Evolutionary conservation across 2,888 invertebrate species (phyloP).

Genomic region (Esperia sulphurella): DNA sequence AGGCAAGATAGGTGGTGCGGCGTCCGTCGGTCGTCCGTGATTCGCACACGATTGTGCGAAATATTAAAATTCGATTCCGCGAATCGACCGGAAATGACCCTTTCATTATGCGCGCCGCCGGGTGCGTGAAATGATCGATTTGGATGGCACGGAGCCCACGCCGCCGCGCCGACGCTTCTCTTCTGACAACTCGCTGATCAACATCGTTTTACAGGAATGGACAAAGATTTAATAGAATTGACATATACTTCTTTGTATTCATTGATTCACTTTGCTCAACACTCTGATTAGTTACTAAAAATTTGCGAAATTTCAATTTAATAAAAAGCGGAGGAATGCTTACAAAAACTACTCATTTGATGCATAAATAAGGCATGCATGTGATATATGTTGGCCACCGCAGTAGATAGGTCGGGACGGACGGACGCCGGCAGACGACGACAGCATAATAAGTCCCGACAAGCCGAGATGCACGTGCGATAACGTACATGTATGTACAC

Average conservation of each 20-base stretch:
- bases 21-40: conserved; percentile 26
- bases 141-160: conserved; percentile 36
- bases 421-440: conserved; percentile 45
- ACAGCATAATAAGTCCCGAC: conserved; percentile 49
- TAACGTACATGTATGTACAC: conserved; percentile 31
- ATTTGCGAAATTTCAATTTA: background rate
- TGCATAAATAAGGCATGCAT: conserved; percentile 34
- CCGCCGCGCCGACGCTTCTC: conserved; percentile 31
- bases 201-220: conserved; percentile 32
- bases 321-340: background rate
- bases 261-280: background rate
- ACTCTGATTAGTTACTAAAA: background rate
- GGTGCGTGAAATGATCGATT: conserved; percentile 67
- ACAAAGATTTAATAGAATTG: conserved; percentile 9
- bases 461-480: conserved; percentile 64
- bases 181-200: conserved; percentile 49
- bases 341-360: conserved; percentile 20
- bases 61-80: conserved; percentile 54
- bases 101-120: conserved; percentile 64
- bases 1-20: conserved; percentile 40
- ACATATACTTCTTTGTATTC: conserved; percentile 1
- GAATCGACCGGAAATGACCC: conserved; percentile 69
- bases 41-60: conserved; percentile 31
- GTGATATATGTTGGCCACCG: conserved; percentile 57
- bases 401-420: conserved; percentile 32